Conservation (phyloP, 2,797 vertebrate genomes). For the Urophycis tenuis region DNA sequence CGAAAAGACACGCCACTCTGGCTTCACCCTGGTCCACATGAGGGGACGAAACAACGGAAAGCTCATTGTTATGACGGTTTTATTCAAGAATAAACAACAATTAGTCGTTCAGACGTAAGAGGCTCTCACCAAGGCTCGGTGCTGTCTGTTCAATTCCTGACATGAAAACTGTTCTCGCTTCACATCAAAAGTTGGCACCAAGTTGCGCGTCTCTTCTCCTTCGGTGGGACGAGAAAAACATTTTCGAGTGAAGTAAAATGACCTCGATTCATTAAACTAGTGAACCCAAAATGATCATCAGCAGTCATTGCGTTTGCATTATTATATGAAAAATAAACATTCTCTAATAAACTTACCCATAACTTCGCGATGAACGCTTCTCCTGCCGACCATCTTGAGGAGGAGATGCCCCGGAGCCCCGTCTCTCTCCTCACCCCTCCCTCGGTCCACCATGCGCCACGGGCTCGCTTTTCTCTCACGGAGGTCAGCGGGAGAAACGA, state of each 20-base stretch:
- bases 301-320: neutral
- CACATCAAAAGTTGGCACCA: constrained; percentile 75
- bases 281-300: neutral
- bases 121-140: constrained; percentile 80
- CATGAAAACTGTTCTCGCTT: constrained; percentile 78
- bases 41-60: constrained; percentile 51
- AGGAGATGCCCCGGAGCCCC: constrained; percentile 54
- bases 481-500: constrained; percentile 36
- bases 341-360: constrained; percentile 72
- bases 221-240: constrained; percentile 56
- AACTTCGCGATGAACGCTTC: constrained; percentile 60
- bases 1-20: constrained; percentile 68
- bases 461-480: constrained; percentile 10
- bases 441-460: neutral
- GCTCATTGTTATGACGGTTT: neutral
- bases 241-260: neutral
- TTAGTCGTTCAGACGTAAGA: neutral
- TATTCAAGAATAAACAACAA: neutral
- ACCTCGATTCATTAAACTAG: neutral
- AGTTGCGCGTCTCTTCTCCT: constrained; percentile 64
- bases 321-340: neutral
- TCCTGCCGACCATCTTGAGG: constrained; percentile 61
- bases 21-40: constrained; percentile 66
- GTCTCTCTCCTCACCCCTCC: neutral
- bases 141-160: constrained; percentile 69